A percentile compares a stretch with the other conserved stretches of the same genome.
Evolutionary conservation across 2,888 invertebrate genomes (phyloP).

Genomic region (Latheticus oryzae): DNA sequence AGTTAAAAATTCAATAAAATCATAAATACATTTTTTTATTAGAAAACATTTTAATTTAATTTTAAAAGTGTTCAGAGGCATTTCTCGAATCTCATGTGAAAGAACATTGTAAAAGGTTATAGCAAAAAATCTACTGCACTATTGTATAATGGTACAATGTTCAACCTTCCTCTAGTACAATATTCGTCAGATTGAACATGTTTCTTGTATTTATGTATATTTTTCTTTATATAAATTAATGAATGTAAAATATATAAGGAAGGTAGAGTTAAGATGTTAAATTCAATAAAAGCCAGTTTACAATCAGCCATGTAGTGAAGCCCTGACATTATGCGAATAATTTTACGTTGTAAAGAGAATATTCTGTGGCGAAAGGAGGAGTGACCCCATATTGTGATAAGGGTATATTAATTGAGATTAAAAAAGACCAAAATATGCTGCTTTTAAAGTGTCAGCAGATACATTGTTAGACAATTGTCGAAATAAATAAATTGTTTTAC

Average conservation of each 20-base stretch:
- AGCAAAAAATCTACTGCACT: constrained; percentile 1
- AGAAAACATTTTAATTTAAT: background rate
- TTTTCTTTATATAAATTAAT: background rate
- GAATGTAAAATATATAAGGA: no score
- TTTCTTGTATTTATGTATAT: background rate
- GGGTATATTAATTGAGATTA: constrained; percentile 3
- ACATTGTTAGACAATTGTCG: constrained; percentile 1
- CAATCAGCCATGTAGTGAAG: background rate
- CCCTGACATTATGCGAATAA: no score
- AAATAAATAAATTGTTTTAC: constrained; percentile 1
- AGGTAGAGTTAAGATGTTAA: no score
- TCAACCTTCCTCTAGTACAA: background rate
- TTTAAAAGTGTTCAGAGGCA: background rate
- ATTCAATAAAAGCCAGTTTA: background rate
- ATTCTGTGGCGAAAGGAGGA: background rate
- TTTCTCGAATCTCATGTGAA: background rate
- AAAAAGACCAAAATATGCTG: constrained; percentile 3
- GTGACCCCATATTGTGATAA: background rate
- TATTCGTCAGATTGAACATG: no score
- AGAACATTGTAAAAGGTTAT: constrained; percentile 4
- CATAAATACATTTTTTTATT: background rate
- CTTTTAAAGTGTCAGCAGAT: background rate
- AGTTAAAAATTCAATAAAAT: background rate
- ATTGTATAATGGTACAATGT: background rate
- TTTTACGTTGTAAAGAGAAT: background rate